Percentiles rank a stretch among this genome's conserved stretches.
Evolutionary conservation across 2,888 invertebrate genomes (phyloP).

Genomic region (Aphodius sticticus): DNA sequence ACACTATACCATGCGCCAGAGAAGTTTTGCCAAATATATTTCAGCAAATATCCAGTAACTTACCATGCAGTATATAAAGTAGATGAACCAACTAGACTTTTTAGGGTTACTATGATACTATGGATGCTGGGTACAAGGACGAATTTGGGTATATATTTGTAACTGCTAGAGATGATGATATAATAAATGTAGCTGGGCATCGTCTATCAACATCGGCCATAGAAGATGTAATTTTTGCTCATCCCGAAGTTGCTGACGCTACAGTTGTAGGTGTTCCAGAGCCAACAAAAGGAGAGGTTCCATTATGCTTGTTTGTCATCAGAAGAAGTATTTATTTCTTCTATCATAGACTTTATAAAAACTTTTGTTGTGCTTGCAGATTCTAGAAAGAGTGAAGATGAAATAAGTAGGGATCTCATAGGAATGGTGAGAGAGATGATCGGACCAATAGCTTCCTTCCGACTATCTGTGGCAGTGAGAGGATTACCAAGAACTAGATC

Average conservation of each 20-base stretch:
- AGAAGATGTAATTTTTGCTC: constrained; percentile 90
- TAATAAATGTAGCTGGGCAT: constrained; percentile 95
- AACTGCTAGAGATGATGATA: constrained; percentile 91
- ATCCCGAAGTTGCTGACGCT: constrained; percentile 85
- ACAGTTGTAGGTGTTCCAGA: constrained; percentile 93
- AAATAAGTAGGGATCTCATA: constrained; percentile 66
- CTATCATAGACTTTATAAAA: constrained; percentile 19
- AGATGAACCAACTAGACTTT: constrained; percentile 25
- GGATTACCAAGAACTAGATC: constrained; percentile 89
- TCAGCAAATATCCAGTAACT: constrained; percentile 80
- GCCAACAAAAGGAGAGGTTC: constrained; percentile 88
- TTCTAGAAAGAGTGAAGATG: constrained; percentile 60
- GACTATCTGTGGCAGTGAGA: constrained; percentile 78
- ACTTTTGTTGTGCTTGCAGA: constrained; percentile 54
- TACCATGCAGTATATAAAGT: not conserved
- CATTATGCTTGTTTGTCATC: constrained; percentile 85
- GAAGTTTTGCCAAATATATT: constrained; percentile 82
- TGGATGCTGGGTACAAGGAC: constrained; percentile 92
- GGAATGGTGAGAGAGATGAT: constrained; percentile 70
- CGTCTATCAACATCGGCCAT: constrained; percentile 87
- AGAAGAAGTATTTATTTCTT: constrained; percentile 63
- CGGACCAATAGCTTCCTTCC: constrained; percentile 91
- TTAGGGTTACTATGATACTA: constrained; percentile 91
- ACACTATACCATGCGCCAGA: constrained; percentile 85
- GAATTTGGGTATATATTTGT: constrained; percentile 87